These are phyloP conservation scores for Cylindroiulus punctatus DNA, from an alignment of 2,888 invertebrate species.

Conservation along the genomic window DNA sequence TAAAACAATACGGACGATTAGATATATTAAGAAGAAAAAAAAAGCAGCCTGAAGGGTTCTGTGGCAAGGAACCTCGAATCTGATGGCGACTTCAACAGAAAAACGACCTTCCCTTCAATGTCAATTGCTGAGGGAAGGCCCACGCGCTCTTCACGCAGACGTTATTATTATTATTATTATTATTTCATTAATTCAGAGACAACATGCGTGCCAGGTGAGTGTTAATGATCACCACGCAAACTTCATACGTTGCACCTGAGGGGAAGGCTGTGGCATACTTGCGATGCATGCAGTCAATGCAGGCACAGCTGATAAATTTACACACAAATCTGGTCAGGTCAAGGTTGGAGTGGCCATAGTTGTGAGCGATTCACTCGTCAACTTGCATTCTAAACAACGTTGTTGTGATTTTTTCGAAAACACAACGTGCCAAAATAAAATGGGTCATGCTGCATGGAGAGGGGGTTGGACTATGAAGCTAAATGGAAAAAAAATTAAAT, in stretches of 20 bases:
- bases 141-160: neutral
- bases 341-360: neutral
- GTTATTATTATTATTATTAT: neutral
- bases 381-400: too few relatives aligned
- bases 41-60: neutral
- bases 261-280: slow-evolving; percentile 11
- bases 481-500: too few relatives aligned
- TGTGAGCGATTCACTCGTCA: too few relatives aligned
- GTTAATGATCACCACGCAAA: neutral
- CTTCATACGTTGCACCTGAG: neutral
- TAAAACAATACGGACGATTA: neutral
- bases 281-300: neutral
- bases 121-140: neutral
- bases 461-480: too few relatives aligned
- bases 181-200: slow-evolving; percentile 5
- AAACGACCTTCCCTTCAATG: neutral
- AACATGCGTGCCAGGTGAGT: neutral
- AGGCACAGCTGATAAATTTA: neutral
- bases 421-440: too few relatives aligned
- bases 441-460: too few relatives aligned
- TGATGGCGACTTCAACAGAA: neutral
- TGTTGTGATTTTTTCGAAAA: too few relatives aligned
- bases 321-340: neutral
- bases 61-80: neutral
- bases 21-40: neutral